A percentile compares a stretch with the other conserved stretches of the same genome.
phyloP scores from a whole-genome alignment of 64 coral and sea anemone genomes.

The Stichodactyla helianthus region DNA sequence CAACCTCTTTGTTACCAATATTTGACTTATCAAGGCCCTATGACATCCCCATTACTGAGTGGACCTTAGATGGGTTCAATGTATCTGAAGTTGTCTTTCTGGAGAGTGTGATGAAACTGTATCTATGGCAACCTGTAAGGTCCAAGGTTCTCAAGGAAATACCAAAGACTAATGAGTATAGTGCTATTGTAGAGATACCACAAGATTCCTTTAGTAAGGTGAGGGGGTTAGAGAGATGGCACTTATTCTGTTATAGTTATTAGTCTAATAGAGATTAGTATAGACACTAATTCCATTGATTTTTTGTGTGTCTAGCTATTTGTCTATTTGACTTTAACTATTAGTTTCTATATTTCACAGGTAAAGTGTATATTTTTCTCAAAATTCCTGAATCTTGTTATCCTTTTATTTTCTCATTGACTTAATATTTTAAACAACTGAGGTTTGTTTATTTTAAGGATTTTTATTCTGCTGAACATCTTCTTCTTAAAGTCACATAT shows the following conservation, averaged over 20 bases:
- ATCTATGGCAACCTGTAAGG: conserved; percentile 6
- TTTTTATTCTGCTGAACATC: conserved; percentile 58
- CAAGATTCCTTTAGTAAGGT: conserved; percentile 8
- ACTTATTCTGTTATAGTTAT: too few relatives aligned
- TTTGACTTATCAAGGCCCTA: background rate
- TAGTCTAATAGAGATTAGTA: too few relatives aligned
- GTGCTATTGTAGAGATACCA: conserved; percentile 42
- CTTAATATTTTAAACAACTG: too few relatives aligned
- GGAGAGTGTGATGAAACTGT: conserved; percentile 33
- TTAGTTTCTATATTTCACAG: too few relatives aligned
- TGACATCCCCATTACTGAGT: conserved; percentile 9
- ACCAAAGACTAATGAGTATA: conserved; percentile 46
- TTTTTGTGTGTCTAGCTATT: too few relatives aligned
- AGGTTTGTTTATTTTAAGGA: conserved; percentile 22
- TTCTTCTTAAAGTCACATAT: conserved; percentile 77
- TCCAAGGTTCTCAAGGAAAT: conserved; percentile 49
- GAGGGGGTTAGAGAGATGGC: background rate
- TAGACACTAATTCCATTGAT: too few relatives aligned
- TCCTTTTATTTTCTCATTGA: too few relatives aligned
- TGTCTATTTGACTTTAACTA: too few relatives aligned
- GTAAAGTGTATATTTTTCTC: too few relatives aligned
- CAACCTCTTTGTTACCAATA: background rate
- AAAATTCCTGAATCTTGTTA: too few relatives aligned
- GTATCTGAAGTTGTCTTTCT: conserved; percentile 39
- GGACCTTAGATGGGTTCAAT: conserved; percentile 31